Evolutionary conservation across 2,888 invertebrate genomes (phyloP).

Genomic region (Megalurothrips usitatus): DNA sequence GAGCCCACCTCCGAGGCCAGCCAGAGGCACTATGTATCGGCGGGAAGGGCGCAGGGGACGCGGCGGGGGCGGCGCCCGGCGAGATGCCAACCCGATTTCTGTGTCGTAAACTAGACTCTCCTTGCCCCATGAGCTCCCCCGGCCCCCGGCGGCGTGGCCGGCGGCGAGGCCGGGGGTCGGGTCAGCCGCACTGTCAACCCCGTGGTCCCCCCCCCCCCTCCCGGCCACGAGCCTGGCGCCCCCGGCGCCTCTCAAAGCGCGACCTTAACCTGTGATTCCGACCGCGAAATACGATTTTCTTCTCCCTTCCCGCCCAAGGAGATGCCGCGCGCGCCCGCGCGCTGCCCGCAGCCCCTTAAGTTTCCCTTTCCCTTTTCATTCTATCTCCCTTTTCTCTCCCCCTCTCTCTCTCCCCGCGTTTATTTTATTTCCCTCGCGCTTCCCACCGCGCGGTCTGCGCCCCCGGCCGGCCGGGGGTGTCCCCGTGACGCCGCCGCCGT

Average conservation of each 20-base stretch:
- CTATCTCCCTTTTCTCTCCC: background rate
- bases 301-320: background rate
- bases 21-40: too few species aligned
- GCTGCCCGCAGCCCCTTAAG: background rate
- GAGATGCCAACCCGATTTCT: background rate
- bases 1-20: too few species aligned
- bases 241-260: background rate
- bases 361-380: constrained; percentile 7
- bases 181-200: background rate
- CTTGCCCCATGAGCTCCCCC: background rate
- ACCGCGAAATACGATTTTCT: constrained; percentile 17
- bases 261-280: constrained; percentile 22
- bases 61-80: background rate
- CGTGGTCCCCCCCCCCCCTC: background rate
- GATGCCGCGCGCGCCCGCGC: too few species aligned
- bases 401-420: background rate
- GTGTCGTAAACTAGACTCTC: background rate
- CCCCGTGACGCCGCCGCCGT: background rate
- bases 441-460: background rate
- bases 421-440: background rate
- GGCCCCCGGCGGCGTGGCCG: background rate
- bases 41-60: background rate
- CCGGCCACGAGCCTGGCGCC: background rate
- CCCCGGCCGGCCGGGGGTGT: background rate
- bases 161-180: background rate